Base-by-base conservation (phyloP, 2,113 vertebrate species). In the Poecilia latipinna region DNA sequence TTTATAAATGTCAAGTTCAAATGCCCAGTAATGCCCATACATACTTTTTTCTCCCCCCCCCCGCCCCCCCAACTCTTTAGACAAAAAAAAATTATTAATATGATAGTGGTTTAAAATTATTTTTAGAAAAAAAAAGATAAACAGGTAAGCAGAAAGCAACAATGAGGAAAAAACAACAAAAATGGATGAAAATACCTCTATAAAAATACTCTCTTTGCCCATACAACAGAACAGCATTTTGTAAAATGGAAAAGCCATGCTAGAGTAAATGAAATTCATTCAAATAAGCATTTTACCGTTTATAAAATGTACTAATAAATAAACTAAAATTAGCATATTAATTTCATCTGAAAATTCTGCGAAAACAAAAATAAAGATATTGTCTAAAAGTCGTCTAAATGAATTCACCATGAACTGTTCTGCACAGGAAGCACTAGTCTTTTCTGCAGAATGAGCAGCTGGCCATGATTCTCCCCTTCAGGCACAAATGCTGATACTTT, bases 11-110 rank as follows among this genome's bases (percentile, higher is more conserved):
- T 29, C 61, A 33, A 64, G 31, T 31, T 13, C 17, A 64, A 17
- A 39, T 69, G 69, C 71, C 7, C 22, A 2, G 24, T 54, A 24
- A 54, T 24, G 7, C 51, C 7, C 22, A 8, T 22, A 6, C 51
- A 54, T 51, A 5, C 5, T 4, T 15, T 0, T 1, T 22, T 51
- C 22, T 54, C 0, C 10, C 35, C 11, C 35, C 35, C 0, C 0
- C 10, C 35, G 2, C 35, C 35, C 0, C 29, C 29, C 29, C 0
- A 29, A 35, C 35, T 35, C 35, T 35, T 35, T 10, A 3, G 0
- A 37, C 11, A 37, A 37, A 37, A 37, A 37, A 29, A 29, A 57
- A 54, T 54, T 8, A 57, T 10, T 29, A 29, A 29, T 29, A 3
- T 0, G 4, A 5, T 48, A 48, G 44, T 48, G 44, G 13, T 48